Conservation (phyloP, 2,113 vertebrate genomes). For the Lipotes vexillifer region DNA sequence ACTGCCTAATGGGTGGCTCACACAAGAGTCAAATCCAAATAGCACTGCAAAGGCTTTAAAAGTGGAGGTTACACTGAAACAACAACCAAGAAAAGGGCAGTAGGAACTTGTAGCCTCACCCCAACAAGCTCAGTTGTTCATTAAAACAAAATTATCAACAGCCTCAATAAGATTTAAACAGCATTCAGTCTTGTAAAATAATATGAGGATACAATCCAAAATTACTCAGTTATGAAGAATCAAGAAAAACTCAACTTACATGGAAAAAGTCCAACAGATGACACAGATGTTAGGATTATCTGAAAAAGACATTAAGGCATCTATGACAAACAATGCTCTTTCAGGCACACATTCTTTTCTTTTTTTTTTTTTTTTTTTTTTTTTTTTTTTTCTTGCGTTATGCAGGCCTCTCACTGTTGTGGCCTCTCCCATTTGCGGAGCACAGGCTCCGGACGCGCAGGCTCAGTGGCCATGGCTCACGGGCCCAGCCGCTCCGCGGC, state of each 20-base stretch:
- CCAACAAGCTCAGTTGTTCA: not conserved
- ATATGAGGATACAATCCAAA: not conserved
- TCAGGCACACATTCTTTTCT: not conserved
- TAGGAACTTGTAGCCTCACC: not conserved
- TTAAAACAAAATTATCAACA: not conserved
- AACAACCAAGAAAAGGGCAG: too few species aligned
- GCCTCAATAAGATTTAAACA: not conserved
- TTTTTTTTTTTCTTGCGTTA: too few species aligned
- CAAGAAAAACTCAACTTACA: not conserved
- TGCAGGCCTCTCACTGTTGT: too few species aligned
- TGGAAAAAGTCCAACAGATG: not conserved
- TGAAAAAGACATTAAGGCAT: not conserved
- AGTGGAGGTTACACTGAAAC: not conserved
- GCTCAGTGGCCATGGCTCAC: too few species aligned
- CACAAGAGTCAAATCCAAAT: too few species aligned
- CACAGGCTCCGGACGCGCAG: too few species aligned
- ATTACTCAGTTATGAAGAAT: not conserved
- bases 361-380: too few species aligned
- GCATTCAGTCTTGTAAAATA: rapidly evolving
- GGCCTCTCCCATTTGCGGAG: too few species aligned
- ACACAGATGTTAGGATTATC: not conserved
- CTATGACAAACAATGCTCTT: not conserved
- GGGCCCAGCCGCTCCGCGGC: too few species aligned
- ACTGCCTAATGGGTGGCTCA: not conserved
- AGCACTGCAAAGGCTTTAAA: not conserved